phyloP scores from a whole-genome alignment of 2,113 vertebrate species.

The Heterotis niloticus region DNA sequence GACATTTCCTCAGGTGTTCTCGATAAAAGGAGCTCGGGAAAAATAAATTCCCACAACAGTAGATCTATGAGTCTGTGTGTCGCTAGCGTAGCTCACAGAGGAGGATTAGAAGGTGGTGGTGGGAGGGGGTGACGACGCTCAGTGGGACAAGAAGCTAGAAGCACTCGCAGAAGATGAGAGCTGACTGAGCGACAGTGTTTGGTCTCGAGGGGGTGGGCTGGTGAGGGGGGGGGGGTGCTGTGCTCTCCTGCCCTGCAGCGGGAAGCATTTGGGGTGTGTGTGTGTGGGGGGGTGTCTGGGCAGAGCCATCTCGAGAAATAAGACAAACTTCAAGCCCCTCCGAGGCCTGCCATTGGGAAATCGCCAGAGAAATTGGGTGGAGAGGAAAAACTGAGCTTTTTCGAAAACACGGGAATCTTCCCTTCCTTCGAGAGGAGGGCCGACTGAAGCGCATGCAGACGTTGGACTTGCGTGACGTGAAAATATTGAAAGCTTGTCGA shows the following conservation, averaged over 20 bases:
- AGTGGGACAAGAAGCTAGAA: background rate
- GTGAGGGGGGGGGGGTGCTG: background rate
- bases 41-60: constrained; percentile 19
- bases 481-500: background rate
- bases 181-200: background rate
- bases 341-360: constrained; percentile 15
- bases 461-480: background rate
- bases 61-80: background rate
- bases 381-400: background rate
- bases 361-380: background rate
- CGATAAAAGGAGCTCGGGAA: constrained; percentile 5
- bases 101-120: background rate
- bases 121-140: background rate
- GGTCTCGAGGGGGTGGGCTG: constrained; percentile 3
- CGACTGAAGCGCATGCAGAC: background rate
- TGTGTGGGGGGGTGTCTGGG: background rate
- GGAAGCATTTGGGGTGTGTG: background rate
- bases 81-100: background rate
- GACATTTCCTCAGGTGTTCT: background rate
- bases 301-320: constrained; percentile 13
- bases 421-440: background rate
- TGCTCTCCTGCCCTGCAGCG: constrained; percentile 16
- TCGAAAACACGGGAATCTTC: background rate
- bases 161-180: background rate
- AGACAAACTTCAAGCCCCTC: background rate